These are phyloP conservation scores for Esperia sulphurella DNA, from an alignment of 2,888 invertebrate genomes.

Conservation along the genomic window DNA sequence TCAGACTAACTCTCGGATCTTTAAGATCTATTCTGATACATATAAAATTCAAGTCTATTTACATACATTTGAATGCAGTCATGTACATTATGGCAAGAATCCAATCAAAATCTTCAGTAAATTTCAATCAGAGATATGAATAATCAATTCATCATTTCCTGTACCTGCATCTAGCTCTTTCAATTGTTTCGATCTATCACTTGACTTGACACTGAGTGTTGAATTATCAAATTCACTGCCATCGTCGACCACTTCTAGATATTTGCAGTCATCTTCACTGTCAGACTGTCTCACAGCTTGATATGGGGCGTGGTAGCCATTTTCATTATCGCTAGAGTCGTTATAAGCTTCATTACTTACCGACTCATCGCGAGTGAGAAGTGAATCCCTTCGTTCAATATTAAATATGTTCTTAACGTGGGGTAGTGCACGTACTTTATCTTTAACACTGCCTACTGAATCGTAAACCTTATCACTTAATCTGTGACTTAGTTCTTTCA, in stretches of 20 bases:
- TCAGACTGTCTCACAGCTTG: slow-evolving; percentile 45
- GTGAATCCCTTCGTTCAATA: slow-evolving; percentile 38
- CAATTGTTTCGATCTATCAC: slow-evolving; percentile 25
- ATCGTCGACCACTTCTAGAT: slow-evolving; percentile 68
- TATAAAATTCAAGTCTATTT: background rate
- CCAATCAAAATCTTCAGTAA: background rate
- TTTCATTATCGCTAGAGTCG: slow-evolving; percentile 41
- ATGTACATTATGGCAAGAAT: slow-evolving; percentile 4
- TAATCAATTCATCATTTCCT: slow-evolving; percentile 20
- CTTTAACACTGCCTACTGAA: slow-evolving; percentile 52
- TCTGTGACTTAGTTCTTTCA: slow-evolving; percentile 48
- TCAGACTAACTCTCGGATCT: background rate
- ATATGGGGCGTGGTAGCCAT: slow-evolving; percentile 29
- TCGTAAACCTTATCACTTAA: slow-evolving; percentile 57
- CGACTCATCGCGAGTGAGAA: slow-evolving; percentile 30
- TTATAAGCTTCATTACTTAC: slow-evolving; percentile 39
- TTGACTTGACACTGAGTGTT: slow-evolving; percentile 8
- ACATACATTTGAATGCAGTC: background rate
- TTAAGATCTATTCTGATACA: background rate
- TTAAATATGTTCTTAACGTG: slow-evolving; percentile 44
- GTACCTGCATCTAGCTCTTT: slow-evolving; percentile 30
- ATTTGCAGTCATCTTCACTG: slow-evolving; percentile 58
- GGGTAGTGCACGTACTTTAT: slow-evolving; percentile 38
- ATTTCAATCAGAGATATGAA: slow-evolving; percentile 32
- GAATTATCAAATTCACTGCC: slow-evolving; percentile 50